A percentile compares a stretch with the other conserved stretches of the same genome.
These are phyloP conservation scores for Trileptium ribeirensis DNA, from an alignment of 2,888 invertebrate genomes.

Conservation along the genomic window DNA sequence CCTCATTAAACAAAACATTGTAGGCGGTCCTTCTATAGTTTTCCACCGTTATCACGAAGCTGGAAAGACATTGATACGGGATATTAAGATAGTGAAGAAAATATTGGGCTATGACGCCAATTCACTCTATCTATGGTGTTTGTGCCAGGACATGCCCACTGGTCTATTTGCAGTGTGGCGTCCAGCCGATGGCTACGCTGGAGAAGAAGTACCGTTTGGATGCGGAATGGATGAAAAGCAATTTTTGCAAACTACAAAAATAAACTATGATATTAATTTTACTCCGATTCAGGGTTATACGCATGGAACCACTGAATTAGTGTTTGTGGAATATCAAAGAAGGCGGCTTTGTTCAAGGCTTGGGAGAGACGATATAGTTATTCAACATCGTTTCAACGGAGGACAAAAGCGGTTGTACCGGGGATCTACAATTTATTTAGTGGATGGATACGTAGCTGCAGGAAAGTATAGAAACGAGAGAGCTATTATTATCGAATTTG, in stretches of 20 bases:
- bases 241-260: no score
- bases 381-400: no score
- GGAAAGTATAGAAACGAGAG: no score
- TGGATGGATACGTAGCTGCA: slow-evolving; percentile 3
- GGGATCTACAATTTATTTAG: background rate
- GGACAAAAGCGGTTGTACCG: no score
- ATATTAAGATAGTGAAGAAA: background rate
- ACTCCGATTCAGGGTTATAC: no score
- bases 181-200: background rate
- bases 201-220: no score
- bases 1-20: background rate
- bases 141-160: background rate
- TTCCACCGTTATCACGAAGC: background rate
- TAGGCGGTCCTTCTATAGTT: background rate
- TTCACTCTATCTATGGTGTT: background rate
- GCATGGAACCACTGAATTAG: no score
- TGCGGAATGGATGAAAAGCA: no score
- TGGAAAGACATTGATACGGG: background rate
- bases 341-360: no score
- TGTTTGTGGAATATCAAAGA: no score
- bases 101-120: background rate
- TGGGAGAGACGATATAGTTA: background rate
- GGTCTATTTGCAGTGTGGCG: background rate
- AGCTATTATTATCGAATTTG: background rate
- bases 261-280: no score